phyloP scores from a whole-genome alignment of 2,113 vertebrate genomes.

The Condylura cristata region DNA sequence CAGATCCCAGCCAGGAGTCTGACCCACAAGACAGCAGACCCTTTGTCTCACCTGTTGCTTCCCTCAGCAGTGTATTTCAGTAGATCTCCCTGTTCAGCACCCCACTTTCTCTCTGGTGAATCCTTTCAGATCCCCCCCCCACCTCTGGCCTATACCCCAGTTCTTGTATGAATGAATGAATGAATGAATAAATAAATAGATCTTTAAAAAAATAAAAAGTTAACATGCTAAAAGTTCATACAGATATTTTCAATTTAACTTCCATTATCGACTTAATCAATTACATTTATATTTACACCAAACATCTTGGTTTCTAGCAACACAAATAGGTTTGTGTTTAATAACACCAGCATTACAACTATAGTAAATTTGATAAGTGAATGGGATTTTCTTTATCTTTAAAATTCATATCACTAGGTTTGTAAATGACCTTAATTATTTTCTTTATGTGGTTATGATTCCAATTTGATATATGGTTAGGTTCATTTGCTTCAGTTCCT shows the following conservation, averaged over 20 bases:
- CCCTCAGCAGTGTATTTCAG: no score
- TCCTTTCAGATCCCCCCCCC: no score
- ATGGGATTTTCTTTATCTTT: not conserved
- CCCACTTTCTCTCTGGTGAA: no score
- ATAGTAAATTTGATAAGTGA: slow-evolving; percentile 15
- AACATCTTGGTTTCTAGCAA: not conserved
- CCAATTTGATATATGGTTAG: not conserved
- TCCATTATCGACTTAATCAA: not conserved
- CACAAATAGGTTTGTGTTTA: not conserved
- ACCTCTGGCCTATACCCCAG: no score
- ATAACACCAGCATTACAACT: not conserved
- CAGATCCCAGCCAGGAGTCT: no score
- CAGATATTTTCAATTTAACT: not conserved
- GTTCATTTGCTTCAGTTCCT: not conserved
- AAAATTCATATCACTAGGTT: not conserved
- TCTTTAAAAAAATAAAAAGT: no score
- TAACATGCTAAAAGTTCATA: no score
- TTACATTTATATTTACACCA: not conserved
- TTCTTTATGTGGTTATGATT: not conserved
- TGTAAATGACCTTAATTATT: not conserved
- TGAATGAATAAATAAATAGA: no score
- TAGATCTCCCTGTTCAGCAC: no score
- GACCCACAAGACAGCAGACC: no score
- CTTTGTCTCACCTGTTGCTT: no score
- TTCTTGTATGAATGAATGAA: no score